A percentile compares a stretch with the other conserved stretches of the same genome.
Conservation (phyloP, 2,888 invertebrate genomes). For the Hyppa rectilinea region DNA sequence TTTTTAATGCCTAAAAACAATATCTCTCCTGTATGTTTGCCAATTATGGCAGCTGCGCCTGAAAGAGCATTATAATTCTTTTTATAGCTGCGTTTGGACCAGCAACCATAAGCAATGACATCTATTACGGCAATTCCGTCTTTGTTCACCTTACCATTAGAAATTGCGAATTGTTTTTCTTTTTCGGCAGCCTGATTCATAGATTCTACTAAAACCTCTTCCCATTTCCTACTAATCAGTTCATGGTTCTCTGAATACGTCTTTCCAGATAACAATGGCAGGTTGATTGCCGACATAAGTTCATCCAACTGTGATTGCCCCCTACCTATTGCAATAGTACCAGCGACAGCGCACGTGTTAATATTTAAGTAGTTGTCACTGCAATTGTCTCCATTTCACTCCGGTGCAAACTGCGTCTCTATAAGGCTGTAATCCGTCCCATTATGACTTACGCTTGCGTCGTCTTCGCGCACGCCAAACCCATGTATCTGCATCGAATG, state of each 20-base stretch:
- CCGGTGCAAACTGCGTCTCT: no score
- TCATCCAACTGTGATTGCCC: constrained; percentile 11
- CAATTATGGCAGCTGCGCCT: constrained; percentile 14
- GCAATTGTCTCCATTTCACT: constrained; percentile 3
- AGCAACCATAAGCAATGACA: no score
- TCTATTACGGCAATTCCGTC: constrained; percentile 29
- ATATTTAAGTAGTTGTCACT: constrained; percentile 11
- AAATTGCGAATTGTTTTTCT: constrained; percentile 11
- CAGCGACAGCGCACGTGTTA: constrained; percentile 12
- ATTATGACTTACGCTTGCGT: no score
- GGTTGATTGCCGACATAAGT: constrained; percentile 7
- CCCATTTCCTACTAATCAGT: neutral
- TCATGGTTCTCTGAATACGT: constrained; percentile 9
- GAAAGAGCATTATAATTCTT: constrained; percentile 14
- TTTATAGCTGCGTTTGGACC: no score
- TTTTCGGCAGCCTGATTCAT: constrained; percentile 17
- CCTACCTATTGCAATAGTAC: no score
- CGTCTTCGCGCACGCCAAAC: no score
- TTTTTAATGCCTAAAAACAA: neutral
- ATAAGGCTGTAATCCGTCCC: no score
- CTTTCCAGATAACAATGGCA: constrained; percentile 7
- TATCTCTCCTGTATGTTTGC: constrained; percentile 7
- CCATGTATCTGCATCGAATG: no score
- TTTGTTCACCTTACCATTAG: constrained; percentile 18
- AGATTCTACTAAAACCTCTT: constrained; percentile 8